phyloP scores from a whole-genome alignment of 2,113 vertebrate species.

The Herpetotheres cachinnans region DNA sequence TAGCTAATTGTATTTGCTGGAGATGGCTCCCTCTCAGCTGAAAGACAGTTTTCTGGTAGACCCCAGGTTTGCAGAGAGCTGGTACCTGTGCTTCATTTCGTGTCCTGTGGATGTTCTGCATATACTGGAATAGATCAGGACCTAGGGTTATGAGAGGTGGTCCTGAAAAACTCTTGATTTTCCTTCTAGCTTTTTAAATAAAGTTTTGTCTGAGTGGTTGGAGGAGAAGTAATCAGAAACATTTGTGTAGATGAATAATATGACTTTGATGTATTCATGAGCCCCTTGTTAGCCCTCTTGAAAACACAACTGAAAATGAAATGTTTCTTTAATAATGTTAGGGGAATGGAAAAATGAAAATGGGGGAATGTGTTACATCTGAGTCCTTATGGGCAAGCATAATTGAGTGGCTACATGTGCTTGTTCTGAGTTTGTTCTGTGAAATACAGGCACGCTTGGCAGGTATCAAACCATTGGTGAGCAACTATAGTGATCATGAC shows the following conservation, averaged over 20 bases:
- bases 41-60: neutral
- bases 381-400: neutral
- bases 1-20: neutral
- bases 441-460: neutral
- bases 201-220: neutral
- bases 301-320: constrained; percentile 41
- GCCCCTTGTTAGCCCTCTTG: constrained; percentile 13
- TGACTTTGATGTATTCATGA: constrained; percentile 41
- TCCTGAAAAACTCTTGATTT: neutral
- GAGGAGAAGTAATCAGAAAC: constrained; percentile 37
- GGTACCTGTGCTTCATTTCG: neutral
- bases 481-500: neutral
- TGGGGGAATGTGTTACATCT: neutral
- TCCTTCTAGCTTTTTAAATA: neutral
- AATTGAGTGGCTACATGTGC: neutral
- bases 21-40: neutral
- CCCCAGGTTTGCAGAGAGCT: neutral
- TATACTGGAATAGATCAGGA: neutral
- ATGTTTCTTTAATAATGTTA: constrained; percentile 21
- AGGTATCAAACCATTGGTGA: neutral
- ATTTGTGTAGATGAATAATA: constrained; percentile 42
- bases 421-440: neutral
- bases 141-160: neutral
- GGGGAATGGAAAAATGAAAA: neutral
- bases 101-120: neutral